Conservation (phyloP, 1,140 invertebrate genomes). For the Lasaia peninsularis region DNA sequence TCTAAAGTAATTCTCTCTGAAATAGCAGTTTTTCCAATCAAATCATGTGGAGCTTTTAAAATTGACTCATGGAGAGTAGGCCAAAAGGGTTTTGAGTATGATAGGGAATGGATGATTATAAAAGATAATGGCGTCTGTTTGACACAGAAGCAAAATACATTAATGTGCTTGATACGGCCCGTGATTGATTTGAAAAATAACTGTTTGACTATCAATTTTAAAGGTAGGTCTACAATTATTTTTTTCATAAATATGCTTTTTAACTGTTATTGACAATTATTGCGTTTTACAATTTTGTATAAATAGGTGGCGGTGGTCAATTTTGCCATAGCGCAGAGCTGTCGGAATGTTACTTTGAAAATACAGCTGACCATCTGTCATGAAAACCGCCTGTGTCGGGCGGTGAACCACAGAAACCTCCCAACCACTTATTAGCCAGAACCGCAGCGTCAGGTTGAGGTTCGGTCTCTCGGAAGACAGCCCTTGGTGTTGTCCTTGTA, state of each 20-base stretch:
- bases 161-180: slow-evolving; percentile 90
- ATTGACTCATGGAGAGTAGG: slow-evolving; percentile 85
- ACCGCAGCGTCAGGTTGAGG: no score
- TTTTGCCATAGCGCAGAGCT: no score
- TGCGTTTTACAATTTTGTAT: no score
- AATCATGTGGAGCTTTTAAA: slow-evolving; percentile 92
- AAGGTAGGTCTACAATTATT: slow-evolving; percentile 74
- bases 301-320: no score
- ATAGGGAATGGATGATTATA: slow-evolving; percentile 95
- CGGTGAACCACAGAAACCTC: no score
- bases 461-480: no score
- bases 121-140: slow-evolving; percentile 86
- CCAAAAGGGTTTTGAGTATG: slow-evolving; percentile 88
- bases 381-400: no score
- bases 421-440: no score
- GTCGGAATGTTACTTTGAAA: no score
- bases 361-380: no score
- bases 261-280: no score
- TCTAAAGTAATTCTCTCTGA: slow-evolving; percentile 66
- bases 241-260: neutral
- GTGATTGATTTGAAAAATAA: slow-evolving; percentile 80
- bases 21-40: slow-evolving; percentile 94
- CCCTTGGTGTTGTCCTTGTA: no score
- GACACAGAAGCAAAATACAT: slow-evolving; percentile 91
- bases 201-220: slow-evolving; percentile 82